phyloP scores from a whole-genome alignment of 2,797 vertebrate genomes.

The Allochrocebus solatus region DNA sequence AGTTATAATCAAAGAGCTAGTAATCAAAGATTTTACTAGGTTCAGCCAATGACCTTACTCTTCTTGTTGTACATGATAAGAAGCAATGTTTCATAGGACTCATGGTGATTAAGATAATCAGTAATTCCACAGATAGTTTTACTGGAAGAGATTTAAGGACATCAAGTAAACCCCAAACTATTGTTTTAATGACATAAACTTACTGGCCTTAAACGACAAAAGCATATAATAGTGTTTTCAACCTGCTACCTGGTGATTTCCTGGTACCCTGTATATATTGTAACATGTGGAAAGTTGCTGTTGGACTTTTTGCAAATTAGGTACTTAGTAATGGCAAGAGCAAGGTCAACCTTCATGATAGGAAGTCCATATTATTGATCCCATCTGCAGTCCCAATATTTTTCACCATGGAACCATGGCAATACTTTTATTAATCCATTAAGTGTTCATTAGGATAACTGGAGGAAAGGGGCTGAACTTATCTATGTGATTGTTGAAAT shows the following conservation, averaged over 20 bases:
- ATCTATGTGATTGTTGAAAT: not conserved
- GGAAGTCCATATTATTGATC: not conserved
- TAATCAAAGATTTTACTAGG: not conserved
- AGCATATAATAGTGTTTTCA: not conserved
- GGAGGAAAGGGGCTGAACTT: not conserved
- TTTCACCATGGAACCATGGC: not conserved
- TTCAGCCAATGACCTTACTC: not conserved
- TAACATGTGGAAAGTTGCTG: not conserved
- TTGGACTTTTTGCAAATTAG: not conserved
- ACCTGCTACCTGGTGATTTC: accelerated
- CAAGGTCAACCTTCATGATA: not conserved
- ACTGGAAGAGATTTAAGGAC: not conserved
- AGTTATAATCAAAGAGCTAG: not conserved
- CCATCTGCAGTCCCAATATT: not conserved
- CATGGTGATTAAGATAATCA: not conserved
- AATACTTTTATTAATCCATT: not conserved
- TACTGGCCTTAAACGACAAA: not conserved
- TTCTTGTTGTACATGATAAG: not conserved
- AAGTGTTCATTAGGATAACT: not conserved
- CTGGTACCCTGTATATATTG: not conserved
- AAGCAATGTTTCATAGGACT: not conserved
- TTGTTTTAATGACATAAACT: not conserved
- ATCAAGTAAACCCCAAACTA: not conserved
- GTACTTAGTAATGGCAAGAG: not conserved
- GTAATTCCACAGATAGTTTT: not conserved